Conservation (phyloP, 2,888 invertebrate genomes). For the Cerastoderma edule region DNA sequence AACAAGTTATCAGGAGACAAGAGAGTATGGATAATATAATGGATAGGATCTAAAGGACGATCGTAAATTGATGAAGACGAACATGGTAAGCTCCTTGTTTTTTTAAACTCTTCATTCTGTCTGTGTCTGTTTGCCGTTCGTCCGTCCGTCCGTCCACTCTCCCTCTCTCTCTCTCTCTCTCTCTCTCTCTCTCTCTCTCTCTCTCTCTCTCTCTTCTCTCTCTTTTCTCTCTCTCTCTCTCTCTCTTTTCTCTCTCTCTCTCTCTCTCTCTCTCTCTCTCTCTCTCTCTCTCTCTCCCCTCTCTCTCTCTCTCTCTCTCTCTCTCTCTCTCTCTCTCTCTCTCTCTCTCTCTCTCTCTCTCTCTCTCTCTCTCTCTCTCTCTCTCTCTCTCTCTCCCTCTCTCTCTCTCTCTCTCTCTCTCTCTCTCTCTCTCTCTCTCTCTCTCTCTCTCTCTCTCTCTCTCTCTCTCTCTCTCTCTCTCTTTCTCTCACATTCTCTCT, state of each 20-base stretch:
- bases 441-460: neutral
- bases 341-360: constrained; percentile 1
- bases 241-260: constrained; percentile 1
- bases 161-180: neutral
- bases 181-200: constrained; percentile 1
- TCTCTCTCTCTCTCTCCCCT: neutral
- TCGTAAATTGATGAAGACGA: no score
- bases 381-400: neutral
- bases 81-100: no score
- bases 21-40: no score
- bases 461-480: neutral
- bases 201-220: neutral
- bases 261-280: constrained; percentile 5
- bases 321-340: constrained; percentile 1
- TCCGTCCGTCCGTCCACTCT: neutral
- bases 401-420: neutral
- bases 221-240: neutral
- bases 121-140: no score
- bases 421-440: neutral
- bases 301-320: neutral
- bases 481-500: neutral
- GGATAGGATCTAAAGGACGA: no score
- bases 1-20: no score
- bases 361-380: neutral
- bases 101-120: no score